These are phyloP conservation scores for Macrosiphum euphorbiae DNA, from an alignment of 2,888 invertebrate species.

Conservation along the genomic window DNA sequence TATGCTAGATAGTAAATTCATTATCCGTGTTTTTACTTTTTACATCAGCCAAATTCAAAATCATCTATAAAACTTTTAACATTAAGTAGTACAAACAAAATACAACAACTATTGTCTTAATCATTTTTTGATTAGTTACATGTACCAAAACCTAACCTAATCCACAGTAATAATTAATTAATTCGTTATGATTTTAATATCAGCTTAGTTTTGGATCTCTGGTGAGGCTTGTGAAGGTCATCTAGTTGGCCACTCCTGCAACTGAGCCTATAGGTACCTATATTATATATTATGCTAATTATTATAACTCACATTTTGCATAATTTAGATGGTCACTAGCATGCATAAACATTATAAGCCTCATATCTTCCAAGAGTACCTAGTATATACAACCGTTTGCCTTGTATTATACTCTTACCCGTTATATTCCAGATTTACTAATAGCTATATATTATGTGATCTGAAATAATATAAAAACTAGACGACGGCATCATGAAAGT, in stretches of 20 bases:
- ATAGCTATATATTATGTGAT: neutral
- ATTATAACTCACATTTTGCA: neutral
- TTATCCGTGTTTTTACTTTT: neutral
- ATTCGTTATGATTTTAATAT: neutral
- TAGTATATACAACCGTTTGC: neutral
- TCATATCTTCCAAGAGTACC: neutral
- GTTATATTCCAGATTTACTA: neutral
- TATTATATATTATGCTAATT: neutral
- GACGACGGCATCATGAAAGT: neutral
- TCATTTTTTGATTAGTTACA: neutral
- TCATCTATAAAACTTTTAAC: neutral
- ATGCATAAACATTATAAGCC: neutral
- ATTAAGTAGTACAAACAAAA: neutral
- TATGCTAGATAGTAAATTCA: neutral
- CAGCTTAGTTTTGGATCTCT: neutral
- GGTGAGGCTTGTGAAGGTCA: neutral
- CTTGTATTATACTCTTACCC: neutral
- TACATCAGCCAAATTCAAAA: neutral
- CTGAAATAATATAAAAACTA: neutral
- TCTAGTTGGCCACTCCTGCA: neutral
- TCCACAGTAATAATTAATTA: neutral
- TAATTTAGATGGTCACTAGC: neutral
- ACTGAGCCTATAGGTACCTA: neutral
- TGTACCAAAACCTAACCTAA: neutral
- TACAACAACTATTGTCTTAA: neutral